A percentile compares a stretch with the other conserved stretches of the same genome.
Conservation (phyloP, 2,113 vertebrate genomes). For the Peromyscus leucopus region DNA sequence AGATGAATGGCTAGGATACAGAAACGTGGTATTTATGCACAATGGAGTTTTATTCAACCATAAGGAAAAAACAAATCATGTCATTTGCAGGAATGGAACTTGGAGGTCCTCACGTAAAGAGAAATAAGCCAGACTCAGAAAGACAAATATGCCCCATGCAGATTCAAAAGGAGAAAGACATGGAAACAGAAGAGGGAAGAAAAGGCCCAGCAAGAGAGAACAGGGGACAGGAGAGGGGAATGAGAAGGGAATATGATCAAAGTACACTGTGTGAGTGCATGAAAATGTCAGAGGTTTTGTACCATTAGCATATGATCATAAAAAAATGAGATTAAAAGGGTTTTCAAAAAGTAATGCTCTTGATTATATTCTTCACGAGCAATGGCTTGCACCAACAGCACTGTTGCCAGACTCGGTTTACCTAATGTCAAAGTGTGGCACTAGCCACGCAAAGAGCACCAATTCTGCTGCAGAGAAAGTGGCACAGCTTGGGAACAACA, state of each 20-base stretch:
- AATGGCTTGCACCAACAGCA: background rate
- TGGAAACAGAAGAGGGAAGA: background rate
- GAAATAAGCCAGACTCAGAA: background rate
- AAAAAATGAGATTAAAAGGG: background rate
- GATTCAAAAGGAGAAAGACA: background rate
- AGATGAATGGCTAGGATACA: background rate
- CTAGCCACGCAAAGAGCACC: background rate
- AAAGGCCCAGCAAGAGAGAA: background rate
- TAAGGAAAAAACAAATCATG: background rate
- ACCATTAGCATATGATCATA: background rate
- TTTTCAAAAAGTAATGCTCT: background rate
- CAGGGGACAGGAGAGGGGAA: background rate
- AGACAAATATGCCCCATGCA: background rate
- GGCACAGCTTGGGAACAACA: background rate
- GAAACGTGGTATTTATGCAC: background rate
- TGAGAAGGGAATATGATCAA: background rate
- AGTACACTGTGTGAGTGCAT: background rate
- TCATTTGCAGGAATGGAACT: background rate
- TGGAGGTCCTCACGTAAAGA: background rate
- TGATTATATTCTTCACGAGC: background rate
- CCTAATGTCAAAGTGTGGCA: background rate
- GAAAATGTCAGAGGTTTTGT: background rate
- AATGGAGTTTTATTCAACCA: background rate
- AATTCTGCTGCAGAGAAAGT: too few species aligned
- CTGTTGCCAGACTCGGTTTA: background rate